Evolutionary conservation across 2,797 vertebrate genomes (phyloP).

Genomic region (Labroides dimidiatus): DNA sequence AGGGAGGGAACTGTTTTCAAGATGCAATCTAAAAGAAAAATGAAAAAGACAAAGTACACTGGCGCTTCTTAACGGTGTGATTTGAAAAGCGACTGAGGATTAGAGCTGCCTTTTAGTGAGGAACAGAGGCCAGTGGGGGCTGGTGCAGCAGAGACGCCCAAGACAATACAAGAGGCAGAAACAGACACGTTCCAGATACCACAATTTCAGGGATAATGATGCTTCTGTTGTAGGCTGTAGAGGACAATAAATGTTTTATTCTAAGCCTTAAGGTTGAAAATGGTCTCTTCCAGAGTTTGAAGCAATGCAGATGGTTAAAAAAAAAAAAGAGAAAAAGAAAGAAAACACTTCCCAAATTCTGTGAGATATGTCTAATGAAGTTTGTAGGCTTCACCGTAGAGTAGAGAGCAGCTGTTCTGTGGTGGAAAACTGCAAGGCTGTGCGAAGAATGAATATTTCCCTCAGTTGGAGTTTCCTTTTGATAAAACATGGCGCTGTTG

Average conservation of each 20-base stretch:
- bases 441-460: slow-evolving; percentile 68
- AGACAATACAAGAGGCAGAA: slow-evolving; percentile 33
- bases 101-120: slow-evolving; percentile 67
- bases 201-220: slow-evolving; percentile 42
- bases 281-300: slow-evolving; percentile 45
- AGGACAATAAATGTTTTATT: slow-evolving; percentile 46
- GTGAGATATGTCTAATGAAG: slow-evolving; percentile 50
- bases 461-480: slow-evolving; percentile 69
- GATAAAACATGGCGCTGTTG: slow-evolving; percentile 73
- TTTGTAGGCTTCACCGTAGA: slow-evolving; percentile 60
- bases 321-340: too few species aligned
- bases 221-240: slow-evolving; percentile 44
- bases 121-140: slow-evolving; percentile 58
- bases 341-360: slow-evolving; percentile 40
- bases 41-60: slow-evolving; percentile 71
- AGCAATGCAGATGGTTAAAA: slow-evolving; percentile 63
- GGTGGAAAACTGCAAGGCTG: slow-evolving; percentile 66
- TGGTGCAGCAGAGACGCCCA: slow-evolving; percentile 38
- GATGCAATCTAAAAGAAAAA: slow-evolving; percentile 76
- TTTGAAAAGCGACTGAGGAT: slow-evolving; percentile 59
- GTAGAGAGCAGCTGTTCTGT: slow-evolving; percentile 62
- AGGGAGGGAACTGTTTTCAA: slow-evolving; percentile 65
- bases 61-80: slow-evolving; percentile 57
- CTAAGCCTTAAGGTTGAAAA: slow-evolving; percentile 45
- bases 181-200: slow-evolving; percentile 40